Evolutionary conservation across 2,888 invertebrate species (phyloP), one percentile per base, ranked within the genome.

Genomic region (Drosophila borealis): DNA sequence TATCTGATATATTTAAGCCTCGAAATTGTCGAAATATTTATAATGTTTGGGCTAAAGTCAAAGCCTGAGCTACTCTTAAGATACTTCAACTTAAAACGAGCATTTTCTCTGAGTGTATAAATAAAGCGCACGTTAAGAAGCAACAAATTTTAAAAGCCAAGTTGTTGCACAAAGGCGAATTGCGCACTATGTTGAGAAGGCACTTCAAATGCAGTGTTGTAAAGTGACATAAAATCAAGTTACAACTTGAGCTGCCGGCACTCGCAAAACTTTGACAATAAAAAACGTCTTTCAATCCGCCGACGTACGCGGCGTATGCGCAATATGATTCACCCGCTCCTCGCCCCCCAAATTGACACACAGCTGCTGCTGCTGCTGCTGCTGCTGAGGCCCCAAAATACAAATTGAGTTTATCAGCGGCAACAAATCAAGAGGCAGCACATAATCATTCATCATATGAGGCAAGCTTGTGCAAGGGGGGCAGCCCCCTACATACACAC

Each of bases 401-500:
- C 81, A 86, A 83, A 83, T 83, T 86, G 87, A 79, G 84, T 86
- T 86, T 83, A 83, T 86, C 81, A 77, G 68, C 51, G 70, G 67
- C 74, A 77, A 72, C 70, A 79, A 74, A 83, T 86, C 84, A 67
- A 49, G 49, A 77, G 79, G 74, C 79, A 81, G 60, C 74, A 69
- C 68, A 81, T 70, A 82, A 74, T 79, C 81, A 83, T 86, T 77
- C 82, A 83, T 83, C 82, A 86, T 86, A 81, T 74, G 80, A 76
- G 70, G 41, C 77, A 73, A 29, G 29, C 29, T 29, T 29, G 29
- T 29, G 2, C 8, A 0, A 29, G 8, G 25, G 29, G 8, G 29
- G 29, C 6, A 8, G 21, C n/a, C 2, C 39, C 9, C 17, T 10
- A 39, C 37, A 14, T 8, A 39, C 37, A 39, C 14, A 14, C n/a